phyloP scores from a whole-genome alignment of 2,888 invertebrate genomes.

The Platycnemis pennipes region DNA sequence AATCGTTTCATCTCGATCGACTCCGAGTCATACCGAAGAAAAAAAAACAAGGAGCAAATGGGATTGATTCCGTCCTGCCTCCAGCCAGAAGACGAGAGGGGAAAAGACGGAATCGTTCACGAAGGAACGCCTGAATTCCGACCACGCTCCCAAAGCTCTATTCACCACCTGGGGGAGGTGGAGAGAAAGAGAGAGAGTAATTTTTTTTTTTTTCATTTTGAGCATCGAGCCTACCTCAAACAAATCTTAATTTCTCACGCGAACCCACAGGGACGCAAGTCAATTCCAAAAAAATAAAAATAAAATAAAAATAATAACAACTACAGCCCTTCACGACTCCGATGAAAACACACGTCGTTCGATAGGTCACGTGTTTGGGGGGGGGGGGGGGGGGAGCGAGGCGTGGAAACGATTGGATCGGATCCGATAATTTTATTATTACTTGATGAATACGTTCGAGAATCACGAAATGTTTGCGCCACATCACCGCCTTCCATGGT shows the following conservation, averaged over 20 bases:
- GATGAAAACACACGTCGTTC: not conserved
- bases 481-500: too few relatives aligned
- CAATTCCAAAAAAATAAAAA: not conserved
- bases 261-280: not conserved
- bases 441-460: not conserved
- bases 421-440: not conserved
- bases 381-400: not conserved
- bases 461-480: not conserved
- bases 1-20: not conserved
- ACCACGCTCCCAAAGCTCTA: not conserved
- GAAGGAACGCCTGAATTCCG: not conserved
- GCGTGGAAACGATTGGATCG: not conserved
- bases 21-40: not conserved
- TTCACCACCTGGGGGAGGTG: not conserved
- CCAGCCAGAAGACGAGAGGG: not conserved
- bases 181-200: not conserved
- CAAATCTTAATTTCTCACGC: constrained; percentile 22
- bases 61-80: not conserved
- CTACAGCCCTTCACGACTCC: too few relatives aligned
- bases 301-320: not conserved
- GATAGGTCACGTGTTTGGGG: not conserved
- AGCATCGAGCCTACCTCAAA: not conserved
- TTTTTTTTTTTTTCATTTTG: too few relatives aligned
- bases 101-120: not conserved
- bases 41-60: not conserved